Evolutionary conservation across 2,113 vertebrate genomes (phyloP).

Genomic region (Archocentrus centrarchus): DNA sequence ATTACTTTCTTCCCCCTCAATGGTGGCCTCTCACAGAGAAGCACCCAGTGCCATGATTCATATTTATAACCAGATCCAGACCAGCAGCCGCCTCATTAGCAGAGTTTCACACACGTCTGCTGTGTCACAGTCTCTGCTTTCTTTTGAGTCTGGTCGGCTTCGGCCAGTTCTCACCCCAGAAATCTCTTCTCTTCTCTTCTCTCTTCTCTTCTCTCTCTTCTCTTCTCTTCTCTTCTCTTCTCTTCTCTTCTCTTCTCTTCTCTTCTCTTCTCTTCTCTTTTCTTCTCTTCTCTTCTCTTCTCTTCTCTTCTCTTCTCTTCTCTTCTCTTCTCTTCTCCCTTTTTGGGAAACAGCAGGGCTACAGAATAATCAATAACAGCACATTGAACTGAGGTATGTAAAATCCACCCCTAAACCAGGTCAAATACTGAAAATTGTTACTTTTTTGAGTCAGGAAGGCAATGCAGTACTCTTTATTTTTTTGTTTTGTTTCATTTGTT

Average conservation of each 20-base stretch:
- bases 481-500: rapidly evolving
- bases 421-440: not conserved
- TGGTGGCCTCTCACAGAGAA: conserved; percentile 28
- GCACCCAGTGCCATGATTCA: conserved; percentile 54
- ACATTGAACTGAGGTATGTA: not conserved
- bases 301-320: too few relatives aligned
- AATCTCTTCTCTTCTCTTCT: not conserved
- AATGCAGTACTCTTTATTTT: too few relatives aligned
- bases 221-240: not conserved
- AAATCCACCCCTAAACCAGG: not conserved
- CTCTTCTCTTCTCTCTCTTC: conserved; percentile 1
- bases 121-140: conserved; percentile 39
- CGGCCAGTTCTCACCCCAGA: not conserved
- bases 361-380: not conserved
- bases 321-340: too few relatives aligned
- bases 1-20: not conserved
- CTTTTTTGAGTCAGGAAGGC: not conserved
- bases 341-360: too few relatives aligned
- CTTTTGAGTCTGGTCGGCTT: not conserved
- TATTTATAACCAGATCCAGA: conserved; percentile 67
- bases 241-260: not conserved
- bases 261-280: not conserved
- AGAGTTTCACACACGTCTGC: conserved; percentile 34
- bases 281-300: too few relatives aligned
- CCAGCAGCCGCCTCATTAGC: conserved; percentile 56